These are phyloP conservation scores for Athrips mouffetella DNA, from an alignment of 2,888 invertebrate species.

Conservation along the genomic window DNA sequence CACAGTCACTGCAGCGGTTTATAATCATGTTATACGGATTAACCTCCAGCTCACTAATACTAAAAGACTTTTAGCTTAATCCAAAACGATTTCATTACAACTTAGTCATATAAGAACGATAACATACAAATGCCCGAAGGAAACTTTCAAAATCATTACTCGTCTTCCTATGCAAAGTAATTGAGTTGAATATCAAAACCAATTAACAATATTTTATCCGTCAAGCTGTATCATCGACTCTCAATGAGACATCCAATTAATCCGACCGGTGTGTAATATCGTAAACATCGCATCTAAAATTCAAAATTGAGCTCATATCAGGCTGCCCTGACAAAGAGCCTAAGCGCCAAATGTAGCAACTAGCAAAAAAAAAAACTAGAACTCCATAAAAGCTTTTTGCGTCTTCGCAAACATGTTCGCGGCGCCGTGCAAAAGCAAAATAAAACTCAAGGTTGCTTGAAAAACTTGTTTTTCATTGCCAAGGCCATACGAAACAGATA, in stretches of 20 bases:
- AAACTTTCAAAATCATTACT: too few relatives aligned
- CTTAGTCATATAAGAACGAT: too few relatives aligned
- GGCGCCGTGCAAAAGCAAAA: slow-evolving; percentile 48
- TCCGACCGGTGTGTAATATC: neutral
- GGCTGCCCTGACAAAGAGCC: neutral
- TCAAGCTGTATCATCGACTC: too few relatives aligned
- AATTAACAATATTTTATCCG: neutral
- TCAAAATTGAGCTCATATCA: neutral
- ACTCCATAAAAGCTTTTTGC: slow-evolving; percentile 5
- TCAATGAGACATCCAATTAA: neutral
- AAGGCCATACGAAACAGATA: slow-evolving; percentile 74
- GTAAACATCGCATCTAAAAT: neutral
- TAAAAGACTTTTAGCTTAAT: neutral
- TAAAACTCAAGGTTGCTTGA: slow-evolving; percentile 53
- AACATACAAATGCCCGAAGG: too few relatives aligned
- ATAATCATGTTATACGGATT: slow-evolving; percentile 42
- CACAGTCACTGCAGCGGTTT: slow-evolving; percentile 28
- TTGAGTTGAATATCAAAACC: neutral
- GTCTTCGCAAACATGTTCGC: neutral
- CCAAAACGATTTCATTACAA: too few relatives aligned
- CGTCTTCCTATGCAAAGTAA: neutral
- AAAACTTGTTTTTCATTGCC: slow-evolving; percentile 70
- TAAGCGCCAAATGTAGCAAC: neutral
- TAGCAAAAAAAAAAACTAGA: neutral
- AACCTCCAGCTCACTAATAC: slow-evolving; percentile 15